These are phyloP conservation scores for Drosophila pectinifera DNA, from an alignment of 1,140 invertebrate species.

Conservation along the genomic window DNA sequence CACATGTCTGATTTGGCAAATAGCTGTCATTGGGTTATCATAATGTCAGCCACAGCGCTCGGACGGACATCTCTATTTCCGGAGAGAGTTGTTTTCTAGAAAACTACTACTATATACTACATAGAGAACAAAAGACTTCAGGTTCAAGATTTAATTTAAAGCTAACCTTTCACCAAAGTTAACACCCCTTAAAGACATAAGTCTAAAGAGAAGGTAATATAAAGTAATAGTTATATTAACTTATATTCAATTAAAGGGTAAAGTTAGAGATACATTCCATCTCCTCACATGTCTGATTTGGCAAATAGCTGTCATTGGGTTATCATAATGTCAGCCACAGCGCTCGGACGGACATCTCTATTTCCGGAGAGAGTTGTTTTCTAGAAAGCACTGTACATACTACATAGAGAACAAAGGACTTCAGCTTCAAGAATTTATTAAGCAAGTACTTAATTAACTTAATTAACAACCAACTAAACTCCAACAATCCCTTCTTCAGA, in stretches of 20 bases:
- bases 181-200: no score
- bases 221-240: no score
- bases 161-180: no score
- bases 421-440: no score
- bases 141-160: no score
- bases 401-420: not conserved
- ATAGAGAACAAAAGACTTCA: not conserved
- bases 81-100: not conserved
- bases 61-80: conserved; percentile 45
- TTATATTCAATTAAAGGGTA: no score
- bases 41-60: conserved; percentile 56
- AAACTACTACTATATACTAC: not conserved
- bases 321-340: conserved; percentile 68
- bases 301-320: conserved; percentile 73
- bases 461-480: not conserved
- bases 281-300: conserved; percentile 62
- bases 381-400: not conserved
- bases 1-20: conserved; percentile 72
- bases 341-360: conserved; percentile 44
- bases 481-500: not conserved
- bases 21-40: conserved; percentile 73
- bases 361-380: not conserved
- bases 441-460: no score
- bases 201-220: no score
- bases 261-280: not conserved